Conservation (phyloP, 64 coral and sea anemone species). For the Stichodactyla helianthus region DNA sequence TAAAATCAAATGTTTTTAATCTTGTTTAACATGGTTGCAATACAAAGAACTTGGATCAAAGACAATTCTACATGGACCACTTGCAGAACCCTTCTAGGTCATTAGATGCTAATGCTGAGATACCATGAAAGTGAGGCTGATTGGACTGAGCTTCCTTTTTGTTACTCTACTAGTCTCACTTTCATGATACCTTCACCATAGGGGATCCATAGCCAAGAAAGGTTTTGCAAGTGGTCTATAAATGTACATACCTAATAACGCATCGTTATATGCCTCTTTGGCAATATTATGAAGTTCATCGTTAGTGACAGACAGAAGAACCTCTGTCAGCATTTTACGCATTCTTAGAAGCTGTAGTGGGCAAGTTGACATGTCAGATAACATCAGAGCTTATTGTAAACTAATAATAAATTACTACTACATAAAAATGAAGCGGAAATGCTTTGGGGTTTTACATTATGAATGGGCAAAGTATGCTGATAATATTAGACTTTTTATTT, state of each 20-base stretch:
- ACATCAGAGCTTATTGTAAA: neutral
- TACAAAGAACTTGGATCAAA: neutral
- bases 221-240: neutral
- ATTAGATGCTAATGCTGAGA: neutral
- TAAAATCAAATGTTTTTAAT: neutral
- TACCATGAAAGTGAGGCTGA: neutral
- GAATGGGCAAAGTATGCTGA: neutral
- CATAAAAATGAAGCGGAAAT: neutral
- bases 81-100: neutral
- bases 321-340: constrained; percentile 90
- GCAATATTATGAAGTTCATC: constrained; percentile 92
- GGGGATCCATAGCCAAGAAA: neutral
- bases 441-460: too few relatives aligned
- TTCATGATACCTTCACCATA: neutral
- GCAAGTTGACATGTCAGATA: constrained; percentile 16
- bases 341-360: constrained; percentile 78
- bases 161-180: neutral
- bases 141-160: too few relatives aligned
- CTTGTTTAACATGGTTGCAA: neutral
- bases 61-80: neutral
- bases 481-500: neutral
- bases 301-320: constrained; percentile 91
- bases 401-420: neutral
- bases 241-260: constrained; percentile 44
- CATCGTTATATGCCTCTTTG: constrained; percentile 71